Evolutionary conservation across 2,113 vertebrate species (phyloP), one percentile per base, ranked within the genome.

Genomic region (Abramis brama): DNA sequence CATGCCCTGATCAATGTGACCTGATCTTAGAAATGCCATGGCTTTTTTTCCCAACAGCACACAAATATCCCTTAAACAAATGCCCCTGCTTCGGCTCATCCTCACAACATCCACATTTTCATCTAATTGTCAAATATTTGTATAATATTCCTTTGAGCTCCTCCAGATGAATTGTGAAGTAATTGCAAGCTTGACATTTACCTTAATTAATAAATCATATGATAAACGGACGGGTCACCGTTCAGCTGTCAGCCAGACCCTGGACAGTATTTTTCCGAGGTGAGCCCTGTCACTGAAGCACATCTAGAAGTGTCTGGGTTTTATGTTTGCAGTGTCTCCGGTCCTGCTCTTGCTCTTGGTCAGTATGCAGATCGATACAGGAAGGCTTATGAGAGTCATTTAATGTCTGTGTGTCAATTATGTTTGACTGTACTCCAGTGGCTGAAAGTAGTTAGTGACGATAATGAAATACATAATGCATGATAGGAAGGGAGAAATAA

Each of bases 381-480:
- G 27, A 25, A 59, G 81, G 27, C 81, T 83, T 33, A 19, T 57
- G 81, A 59, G 81, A 36, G 50, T 23, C 21, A 55, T 83, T 71
- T 83, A 71, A 83, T 73, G 50, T 83, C 12, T 8, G 33, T 21
- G 66, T 71, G 81, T 83, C 66, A 23, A 83, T 83, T 83, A 83
- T 83, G 66, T 83, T 83, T 83, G 81, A 27, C 81, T 73, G 30
- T 59, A 73, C 50, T 83, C 68, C 68, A 73, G 68, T 3, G 68
- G 5, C 66, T 73, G 10, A 82, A 64, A 70, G 45, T 70, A 70
- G 68, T 83, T 73, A 59, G 82, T 45, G 50, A 74, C 50, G 7
- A 83, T 83, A 83, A 83, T 83, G 68, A 83, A 83, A 83, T 83
- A 73, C 50, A 73, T 73, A 73, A 83, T 83, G 68, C 82, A 83